Evolutionary conservation across 2,797 vertebrate species (phyloP).

Genomic region (Silurus aristotelis): DNA sequence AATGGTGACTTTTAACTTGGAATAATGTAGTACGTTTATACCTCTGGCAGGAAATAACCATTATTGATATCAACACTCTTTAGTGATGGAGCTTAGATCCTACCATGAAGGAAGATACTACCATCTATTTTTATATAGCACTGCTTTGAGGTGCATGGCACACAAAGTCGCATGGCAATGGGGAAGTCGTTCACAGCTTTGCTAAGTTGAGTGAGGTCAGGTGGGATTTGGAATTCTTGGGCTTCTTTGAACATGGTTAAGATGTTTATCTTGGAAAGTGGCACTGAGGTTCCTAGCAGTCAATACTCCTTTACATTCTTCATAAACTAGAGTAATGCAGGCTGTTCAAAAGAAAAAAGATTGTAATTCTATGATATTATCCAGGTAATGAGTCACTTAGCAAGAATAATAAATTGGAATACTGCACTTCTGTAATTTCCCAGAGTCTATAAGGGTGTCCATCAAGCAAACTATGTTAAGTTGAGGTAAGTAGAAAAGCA

Average conservation of each 20-base stretch:
- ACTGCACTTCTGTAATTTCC: not conserved
- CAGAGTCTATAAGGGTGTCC: not conserved
- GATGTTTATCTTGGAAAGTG: not conserved
- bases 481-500: not conserved
- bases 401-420: not conserved
- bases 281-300: not conserved
- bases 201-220: not conserved
- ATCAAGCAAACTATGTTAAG: not conserved
- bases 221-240: conserved; percentile 9
- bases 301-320: not conserved
- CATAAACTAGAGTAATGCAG: not conserved
- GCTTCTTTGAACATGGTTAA: not conserved
- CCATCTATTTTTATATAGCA: not conserved
- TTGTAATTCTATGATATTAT: not conserved
- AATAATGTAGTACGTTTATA: too few species aligned
- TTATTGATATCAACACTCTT: not conserved
- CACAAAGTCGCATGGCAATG: not conserved
- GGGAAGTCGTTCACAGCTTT: not conserved
- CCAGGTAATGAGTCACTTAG: not conserved
- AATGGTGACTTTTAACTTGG: too few species aligned
- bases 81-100: not conserved
- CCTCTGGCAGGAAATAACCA: not conserved
- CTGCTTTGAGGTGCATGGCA: not conserved
- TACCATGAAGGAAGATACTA: not conserved
- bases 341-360: not conserved